Evolutionary conservation across 1,140 invertebrate genomes (phyloP).

Genomic region (Trichomalopsis sarcophagae): DNA sequence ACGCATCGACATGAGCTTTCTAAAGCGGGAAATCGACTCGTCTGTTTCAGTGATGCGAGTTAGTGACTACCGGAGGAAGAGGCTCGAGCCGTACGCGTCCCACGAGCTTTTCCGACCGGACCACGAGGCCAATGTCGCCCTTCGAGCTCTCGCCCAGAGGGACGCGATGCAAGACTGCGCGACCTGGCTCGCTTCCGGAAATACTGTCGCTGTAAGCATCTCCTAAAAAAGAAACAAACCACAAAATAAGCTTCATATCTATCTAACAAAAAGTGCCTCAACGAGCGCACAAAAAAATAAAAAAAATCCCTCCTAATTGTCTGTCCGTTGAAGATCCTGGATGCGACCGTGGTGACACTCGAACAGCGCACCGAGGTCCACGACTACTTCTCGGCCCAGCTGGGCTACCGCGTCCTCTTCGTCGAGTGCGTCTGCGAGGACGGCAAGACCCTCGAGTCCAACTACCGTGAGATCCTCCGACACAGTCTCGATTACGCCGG

Average conservation of each 20-base stretch:
- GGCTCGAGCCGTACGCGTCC: conserved; percentile 84
- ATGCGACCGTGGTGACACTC: conserved; percentile 93
- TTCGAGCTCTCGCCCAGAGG: conserved; percentile 86
- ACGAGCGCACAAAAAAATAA: no score
- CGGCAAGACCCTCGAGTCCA: conserved; percentile 85
- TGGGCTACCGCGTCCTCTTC: conserved; percentile 92
- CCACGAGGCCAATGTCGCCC: conserved; percentile 86
- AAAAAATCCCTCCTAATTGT: neutral
- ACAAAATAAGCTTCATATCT: no score
- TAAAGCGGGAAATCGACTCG: neutral
- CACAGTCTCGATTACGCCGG: conserved; percentile 92
- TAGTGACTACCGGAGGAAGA: conserved; percentile 87
- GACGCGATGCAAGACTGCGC: conserved; percentile 90
- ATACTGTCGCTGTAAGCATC: conserved; percentile 86
- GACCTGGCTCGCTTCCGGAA: conserved; percentile 84
- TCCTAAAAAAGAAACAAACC: neutral
- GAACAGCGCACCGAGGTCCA: conserved; percentile 86
- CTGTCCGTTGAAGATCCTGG: conserved; percentile 75
- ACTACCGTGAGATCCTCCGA: conserved; percentile 93
- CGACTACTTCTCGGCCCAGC: conserved; percentile 82
- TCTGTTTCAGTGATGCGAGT: conserved; percentile 87
- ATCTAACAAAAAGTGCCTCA: no score
- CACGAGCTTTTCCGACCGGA: conserved; percentile 92
- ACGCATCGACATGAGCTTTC: neutral
- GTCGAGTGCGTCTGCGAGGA: conserved; percentile 95